phyloP scores from a whole-genome alignment of 2,888 invertebrate genomes.

The Cryptops parisi region DNA sequence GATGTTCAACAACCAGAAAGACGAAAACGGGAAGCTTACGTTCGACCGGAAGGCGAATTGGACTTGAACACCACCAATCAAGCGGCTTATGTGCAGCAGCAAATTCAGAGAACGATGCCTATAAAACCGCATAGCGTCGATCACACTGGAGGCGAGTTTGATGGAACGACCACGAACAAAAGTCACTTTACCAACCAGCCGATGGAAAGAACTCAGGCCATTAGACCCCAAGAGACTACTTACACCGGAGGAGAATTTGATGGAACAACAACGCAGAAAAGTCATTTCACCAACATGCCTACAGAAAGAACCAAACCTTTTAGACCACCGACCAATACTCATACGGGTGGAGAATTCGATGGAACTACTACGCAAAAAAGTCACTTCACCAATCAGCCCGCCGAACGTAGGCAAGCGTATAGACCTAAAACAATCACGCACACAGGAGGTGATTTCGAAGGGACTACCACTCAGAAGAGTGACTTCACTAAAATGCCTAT shows the following conservation, averaged over 20 bases:
- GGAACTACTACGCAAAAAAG: slow-evolving; percentile 3
- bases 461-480: slow-evolving; percentile 1
- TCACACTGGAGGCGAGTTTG: slow-evolving; percentile 4
- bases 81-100: not conserved
- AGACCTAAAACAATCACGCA: not conserved
- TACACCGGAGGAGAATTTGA: not conserved
- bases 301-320: slow-evolving; percentile 4
- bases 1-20: not conserved
- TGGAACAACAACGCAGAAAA: slow-evolving; percentile 3
- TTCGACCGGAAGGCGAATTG: slow-evolving; percentile 9
- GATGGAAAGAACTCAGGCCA: not conserved
- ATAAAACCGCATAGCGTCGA: not conserved
- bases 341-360: slow-evolving; percentile 3
- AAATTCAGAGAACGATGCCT: not conserved
- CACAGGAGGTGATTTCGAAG: slow-evolving; percentile 2
- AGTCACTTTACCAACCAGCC: not conserved
- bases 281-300: not conserved
- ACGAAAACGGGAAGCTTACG: not conserved
- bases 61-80: not conserved
- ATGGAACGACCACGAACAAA: slow-evolving; percentile 5
- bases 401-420: not conserved
- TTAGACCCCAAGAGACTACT: not conserved
- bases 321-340: not conserved
- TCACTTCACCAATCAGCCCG: not conserved
- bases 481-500: not conserved